These are phyloP conservation scores for Gobius niger DNA, from an alignment of 2,113 vertebrate genomes.

Conservation along the genomic window DNA sequence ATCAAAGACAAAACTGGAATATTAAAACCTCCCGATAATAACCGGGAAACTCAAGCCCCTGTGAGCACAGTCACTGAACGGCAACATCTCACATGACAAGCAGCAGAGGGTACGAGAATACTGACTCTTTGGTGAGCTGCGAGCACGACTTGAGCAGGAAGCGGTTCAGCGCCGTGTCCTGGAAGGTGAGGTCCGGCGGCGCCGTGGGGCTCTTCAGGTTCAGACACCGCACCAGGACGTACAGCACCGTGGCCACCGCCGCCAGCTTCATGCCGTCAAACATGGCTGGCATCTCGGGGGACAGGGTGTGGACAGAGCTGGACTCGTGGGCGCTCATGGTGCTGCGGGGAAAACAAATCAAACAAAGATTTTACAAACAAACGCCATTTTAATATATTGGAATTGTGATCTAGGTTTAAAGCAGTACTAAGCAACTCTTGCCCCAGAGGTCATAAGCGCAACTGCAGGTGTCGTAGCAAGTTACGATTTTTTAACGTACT, in stretches of 20 bases:
- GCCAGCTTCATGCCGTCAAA: slow-evolving; percentile 97
- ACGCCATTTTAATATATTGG: background rate
- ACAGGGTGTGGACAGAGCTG: slow-evolving; percentile 68
- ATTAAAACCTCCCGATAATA: no score
- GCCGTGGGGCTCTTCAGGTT: slow-evolving; percentile 97
- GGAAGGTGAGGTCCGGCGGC: slow-evolving; percentile 89
- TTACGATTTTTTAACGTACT: no score
- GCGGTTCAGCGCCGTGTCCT: slow-evolving; percentile 87
- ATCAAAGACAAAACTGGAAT: no score
- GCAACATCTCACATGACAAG: slow-evolving; percentile 32
- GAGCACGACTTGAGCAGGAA: slow-evolving; percentile 95
- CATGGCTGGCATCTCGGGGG: slow-evolving; percentile 93
- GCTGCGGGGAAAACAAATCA: slow-evolving; percentile 38
- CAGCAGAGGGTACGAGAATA: slow-evolving; percentile 32
- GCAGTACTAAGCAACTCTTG: no score
- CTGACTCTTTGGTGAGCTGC: slow-evolving; percentile 98
- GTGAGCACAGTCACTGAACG: no score
- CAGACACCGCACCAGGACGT: slow-evolving; percentile 92
- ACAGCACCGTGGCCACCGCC: slow-evolving; percentile 91
- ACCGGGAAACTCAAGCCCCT: no score
- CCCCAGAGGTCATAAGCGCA: no score
- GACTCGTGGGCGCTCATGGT: slow-evolving; percentile 72
- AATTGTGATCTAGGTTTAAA: background rate
- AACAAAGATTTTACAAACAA: background rate
- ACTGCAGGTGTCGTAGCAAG: no score